phyloP scores from a whole-genome alignment of 64 coral and sea anemone species.

The Montipora sp. region DNA sequence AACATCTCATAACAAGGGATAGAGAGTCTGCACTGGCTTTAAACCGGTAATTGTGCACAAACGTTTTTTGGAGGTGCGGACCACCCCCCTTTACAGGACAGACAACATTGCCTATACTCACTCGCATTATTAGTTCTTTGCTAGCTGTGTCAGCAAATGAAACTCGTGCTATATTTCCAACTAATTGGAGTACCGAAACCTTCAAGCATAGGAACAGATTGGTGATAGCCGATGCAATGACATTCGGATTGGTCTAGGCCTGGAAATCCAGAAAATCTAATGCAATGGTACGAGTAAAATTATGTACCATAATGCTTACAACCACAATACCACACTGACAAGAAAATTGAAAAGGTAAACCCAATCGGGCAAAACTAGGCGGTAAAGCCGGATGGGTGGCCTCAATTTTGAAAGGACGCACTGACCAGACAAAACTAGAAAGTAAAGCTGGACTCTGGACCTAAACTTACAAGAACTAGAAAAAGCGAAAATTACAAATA shows the following conservation, averaged over 20 bases:
- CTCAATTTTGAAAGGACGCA: neutral
- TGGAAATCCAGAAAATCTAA: too few species aligned
- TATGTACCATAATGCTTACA: too few species aligned
- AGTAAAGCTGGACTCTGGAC: neutral
- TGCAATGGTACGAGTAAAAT: too few species aligned
- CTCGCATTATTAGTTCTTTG: neutral
- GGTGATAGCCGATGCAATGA: too few species aligned
- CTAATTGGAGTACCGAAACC: too few species aligned
- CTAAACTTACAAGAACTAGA: neutral
- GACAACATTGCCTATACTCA: too few species aligned
- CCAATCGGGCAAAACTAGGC: neutral
- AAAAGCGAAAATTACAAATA: neutral
- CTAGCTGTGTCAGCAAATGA: neutral
- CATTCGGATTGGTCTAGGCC: too few species aligned
- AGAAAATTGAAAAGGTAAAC: neutral
- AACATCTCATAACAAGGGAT: neutral
- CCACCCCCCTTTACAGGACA: too few species aligned
- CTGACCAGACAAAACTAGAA: neutral
- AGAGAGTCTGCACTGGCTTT: neutral
- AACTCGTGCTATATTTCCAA: neutral
- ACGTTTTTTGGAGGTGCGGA: neutral
- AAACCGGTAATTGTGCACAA: neutral
- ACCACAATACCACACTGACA: too few species aligned
- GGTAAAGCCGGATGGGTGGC: neutral
- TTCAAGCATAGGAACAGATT: too few species aligned